phyloP scores from a whole-genome alignment of 2,888 invertebrate genomes.

The Rotaria magnacalcarata region DNA sequence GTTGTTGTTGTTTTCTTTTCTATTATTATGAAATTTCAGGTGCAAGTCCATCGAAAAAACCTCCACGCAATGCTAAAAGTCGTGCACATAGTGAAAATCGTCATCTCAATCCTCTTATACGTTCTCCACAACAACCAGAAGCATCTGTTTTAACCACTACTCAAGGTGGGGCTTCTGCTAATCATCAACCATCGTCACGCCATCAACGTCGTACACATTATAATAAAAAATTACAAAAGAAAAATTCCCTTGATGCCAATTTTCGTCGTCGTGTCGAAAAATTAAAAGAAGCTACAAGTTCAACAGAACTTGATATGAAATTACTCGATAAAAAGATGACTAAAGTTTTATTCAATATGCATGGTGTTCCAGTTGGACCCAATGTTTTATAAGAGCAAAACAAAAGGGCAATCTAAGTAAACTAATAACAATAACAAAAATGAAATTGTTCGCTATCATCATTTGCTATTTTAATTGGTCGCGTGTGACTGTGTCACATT shows the following conservation, averaged over 20 bases:
- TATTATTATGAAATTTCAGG: not conserved
- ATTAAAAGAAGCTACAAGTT: slow-evolving; percentile 42
- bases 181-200: not conserved
- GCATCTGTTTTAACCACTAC: not conserved
- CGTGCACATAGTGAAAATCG: slow-evolving; percentile 1
- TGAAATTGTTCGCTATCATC: not conserved
- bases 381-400: slow-evolving; percentile 35
- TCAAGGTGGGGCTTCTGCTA: not conserved
- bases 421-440: not conserved
- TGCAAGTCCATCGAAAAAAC: not conserved
- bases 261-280: slow-evolving; percentile 41
- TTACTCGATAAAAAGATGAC: slow-evolving; percentile 41
- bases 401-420: not conserved
- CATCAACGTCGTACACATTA: slow-evolving; percentile 37
- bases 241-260: slow-evolving; percentile 44
- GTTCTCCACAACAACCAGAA: not conserved
- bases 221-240: slow-evolving; percentile 41
- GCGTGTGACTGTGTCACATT: slow-evolving; percentile 16
- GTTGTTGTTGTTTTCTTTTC: too few species aligned
- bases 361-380: slow-evolving; percentile 43
- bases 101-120: not conserved
- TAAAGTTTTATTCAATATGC: slow-evolving; percentile 45
- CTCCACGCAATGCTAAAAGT: not conserved
- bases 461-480: slow-evolving; percentile 13
- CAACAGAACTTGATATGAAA: slow-evolving; percentile 41